These are phyloP conservation scores for Carabus problematicus DNA, from an alignment of 2,888 invertebrate species.

Conservation along the genomic window DNA sequence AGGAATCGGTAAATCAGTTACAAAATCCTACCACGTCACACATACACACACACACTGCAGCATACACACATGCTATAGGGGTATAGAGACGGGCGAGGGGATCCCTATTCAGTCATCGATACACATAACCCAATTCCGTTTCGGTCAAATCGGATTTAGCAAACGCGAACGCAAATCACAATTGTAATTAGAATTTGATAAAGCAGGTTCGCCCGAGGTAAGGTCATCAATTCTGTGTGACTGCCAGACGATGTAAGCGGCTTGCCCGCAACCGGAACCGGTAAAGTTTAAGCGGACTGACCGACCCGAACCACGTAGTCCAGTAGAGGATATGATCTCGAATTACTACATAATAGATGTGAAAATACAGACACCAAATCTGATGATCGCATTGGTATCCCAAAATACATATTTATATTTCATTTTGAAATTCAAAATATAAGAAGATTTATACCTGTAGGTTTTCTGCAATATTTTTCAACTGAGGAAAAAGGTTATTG, in stretches of 20 bases:
- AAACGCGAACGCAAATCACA: conserved; percentile 26
- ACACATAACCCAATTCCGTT: conserved; percentile 16
- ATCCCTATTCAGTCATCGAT: conserved; percentile 4
- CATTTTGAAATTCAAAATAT: background rate
- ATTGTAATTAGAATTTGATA: conserved; percentile 39
- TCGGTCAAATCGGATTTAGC: conserved; percentile 5
- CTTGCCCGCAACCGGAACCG: background rate
- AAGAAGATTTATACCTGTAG: no score
- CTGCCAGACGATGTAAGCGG: conserved; percentile 12
- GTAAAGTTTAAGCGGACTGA: no score
- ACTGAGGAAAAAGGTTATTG: background rate
- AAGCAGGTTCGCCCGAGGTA: conserved; percentile 21
- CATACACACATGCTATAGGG: no score
- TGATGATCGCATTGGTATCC: no score
- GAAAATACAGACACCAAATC: no score
- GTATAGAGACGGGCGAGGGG: background rate
- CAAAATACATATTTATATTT: no score
- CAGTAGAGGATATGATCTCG: no score
- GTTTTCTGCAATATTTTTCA: no score
- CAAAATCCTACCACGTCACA: background rate
- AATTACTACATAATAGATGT: no score
- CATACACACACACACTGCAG: no score
- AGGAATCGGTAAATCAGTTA: conserved; percentile 14
- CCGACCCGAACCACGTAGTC: no score
- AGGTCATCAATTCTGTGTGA: conserved; percentile 5